Evolutionary conservation across 64 coral and sea anemone genomes (phyloP), one percentile per base, ranked within the genome.

Genomic region (Astreopora myriophthalma): DNA sequence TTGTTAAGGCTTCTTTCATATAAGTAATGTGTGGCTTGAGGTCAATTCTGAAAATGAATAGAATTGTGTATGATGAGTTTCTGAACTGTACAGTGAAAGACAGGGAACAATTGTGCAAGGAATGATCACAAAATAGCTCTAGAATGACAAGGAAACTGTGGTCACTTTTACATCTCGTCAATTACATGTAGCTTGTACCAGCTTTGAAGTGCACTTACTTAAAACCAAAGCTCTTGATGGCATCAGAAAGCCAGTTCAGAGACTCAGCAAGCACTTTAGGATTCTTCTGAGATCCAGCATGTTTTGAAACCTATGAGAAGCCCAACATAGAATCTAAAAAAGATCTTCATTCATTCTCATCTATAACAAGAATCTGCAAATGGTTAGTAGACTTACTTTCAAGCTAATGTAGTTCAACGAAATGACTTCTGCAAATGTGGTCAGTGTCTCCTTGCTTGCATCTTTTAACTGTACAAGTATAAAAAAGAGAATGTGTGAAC

Each of bases 1-100:
- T 95, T 65, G 96, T 75, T 46, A 98, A 83, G 27, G 89, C 89
- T 37, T 86, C 91, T 71, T 98, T 98, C 30, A 98, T 73, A 38
- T 95, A 98, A 30, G 89, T 68, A 19, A 98, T 90, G 29, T 98
- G 96, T 40, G 96, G 93, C 81, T 98, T 98, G 20, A 98, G 89
- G 29, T 98, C 96, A 85, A 98, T 98, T 87, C 96, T 46, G 73
- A 68, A 82, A 77, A n/a, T 71, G n/a, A 80, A 14, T 46, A 80
- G 5, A 82, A 48, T 60, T 14, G 37, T 70, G 1, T 1, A 55
- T 55, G 51, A 13, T 16, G 16, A 19, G 0, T 19, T 16, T 10
- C 13, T 1, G n/a, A n/a, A n/a, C n/a, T 55, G 3, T 55, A 22
- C 51, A 55, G 16, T 55, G 51, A 13, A n/a, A n/a, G n/a, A 55